phyloP scores from a whole-genome alignment of 2,113 vertebrate genomes.

The Leptobrachium leishanense region DNA sequence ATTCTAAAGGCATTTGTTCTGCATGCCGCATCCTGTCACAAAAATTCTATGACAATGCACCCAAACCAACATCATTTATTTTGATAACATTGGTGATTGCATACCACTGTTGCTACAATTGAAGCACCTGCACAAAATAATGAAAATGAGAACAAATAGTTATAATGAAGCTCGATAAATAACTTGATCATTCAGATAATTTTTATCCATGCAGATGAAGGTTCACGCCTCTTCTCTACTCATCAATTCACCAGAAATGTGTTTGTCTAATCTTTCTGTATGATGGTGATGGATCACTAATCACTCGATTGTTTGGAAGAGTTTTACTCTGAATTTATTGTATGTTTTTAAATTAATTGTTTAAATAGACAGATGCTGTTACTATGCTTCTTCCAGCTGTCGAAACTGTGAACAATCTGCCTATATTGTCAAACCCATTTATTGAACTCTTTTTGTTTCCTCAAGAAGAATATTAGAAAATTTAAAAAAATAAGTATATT shows the following conservation, averaged over 20 bases:
- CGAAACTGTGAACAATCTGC: slow-evolving; percentile 36
- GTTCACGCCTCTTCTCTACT: slow-evolving; percentile 34
- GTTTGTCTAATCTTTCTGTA: slow-evolving; percentile 35
- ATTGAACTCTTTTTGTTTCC: slow-evolving; percentile 18
- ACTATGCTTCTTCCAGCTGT: slow-evolving; percentile 45
- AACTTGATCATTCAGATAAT: slow-evolving; percentile 37
- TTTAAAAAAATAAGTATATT: background rate
- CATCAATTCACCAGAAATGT: slow-evolving; percentile 22
- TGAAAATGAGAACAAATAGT: slow-evolving; percentile 36
- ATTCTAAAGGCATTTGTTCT: no score
- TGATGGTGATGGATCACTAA: slow-evolving; percentile 37
- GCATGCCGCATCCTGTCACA: no score
- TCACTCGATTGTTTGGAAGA: slow-evolving; percentile 41
- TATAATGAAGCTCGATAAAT: slow-evolving; percentile 42
- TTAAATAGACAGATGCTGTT: slow-evolving; percentile 42
- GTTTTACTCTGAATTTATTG: slow-evolving; percentile 43
- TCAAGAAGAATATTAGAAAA: slow-evolving; percentile 12
- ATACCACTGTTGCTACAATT: background rate
- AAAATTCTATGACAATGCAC: no score
- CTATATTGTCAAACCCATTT: slow-evolving; percentile 33
- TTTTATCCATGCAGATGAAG: slow-evolving; percentile 41
- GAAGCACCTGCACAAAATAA: slow-evolving; percentile 32
- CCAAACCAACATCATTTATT: background rate
- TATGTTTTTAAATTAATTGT: slow-evolving; percentile 45
- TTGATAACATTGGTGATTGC: background rate